Conservation (phyloP, 2,888 invertebrate species). For the Heliconius sara region DNA sequence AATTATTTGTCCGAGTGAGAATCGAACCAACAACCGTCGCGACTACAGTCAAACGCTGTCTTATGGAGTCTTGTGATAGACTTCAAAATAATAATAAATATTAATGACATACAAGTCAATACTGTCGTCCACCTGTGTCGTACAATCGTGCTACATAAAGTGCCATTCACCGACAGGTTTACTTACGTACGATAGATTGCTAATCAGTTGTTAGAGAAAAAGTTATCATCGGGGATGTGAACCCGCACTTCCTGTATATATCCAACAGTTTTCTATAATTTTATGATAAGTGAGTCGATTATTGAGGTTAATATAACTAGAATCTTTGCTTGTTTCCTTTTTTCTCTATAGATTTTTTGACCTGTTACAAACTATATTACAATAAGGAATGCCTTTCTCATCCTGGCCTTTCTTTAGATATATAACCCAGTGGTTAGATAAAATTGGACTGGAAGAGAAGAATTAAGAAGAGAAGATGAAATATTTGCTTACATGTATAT, state of each 20-base stretch:
- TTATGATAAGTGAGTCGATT: conserved; percentile 5
- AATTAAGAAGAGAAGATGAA: no score
- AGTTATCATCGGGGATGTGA: conserved; percentile 42
- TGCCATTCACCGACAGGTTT: conserved; percentile 42
- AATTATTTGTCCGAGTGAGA: no score
- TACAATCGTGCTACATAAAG: conserved; percentile 37
- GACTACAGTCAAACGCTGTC: no score
- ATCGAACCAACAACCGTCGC: no score
- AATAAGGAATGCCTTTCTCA: no score
- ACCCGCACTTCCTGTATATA: conserved; percentile 42
- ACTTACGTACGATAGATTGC: conserved; percentile 39
- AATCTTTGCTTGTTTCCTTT: neutral
- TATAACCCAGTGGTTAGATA: no score
- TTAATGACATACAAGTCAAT: conserved; percentile 9
- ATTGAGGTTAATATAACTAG: conserved; percentile 13
- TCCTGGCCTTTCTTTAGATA: no score
- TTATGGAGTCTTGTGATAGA: neutral
- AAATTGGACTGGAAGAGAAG: no score
- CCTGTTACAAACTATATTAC: neutral
- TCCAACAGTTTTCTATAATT: conserved; percentile 26
- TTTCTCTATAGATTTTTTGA: neutral
- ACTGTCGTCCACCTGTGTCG: conserved; percentile 23
- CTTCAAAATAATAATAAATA: neutral
- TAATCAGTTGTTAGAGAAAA: conserved; percentile 43
- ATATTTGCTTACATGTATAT: no score